These are phyloP conservation scores for Oeneis ivallda DNA, from an alignment of 2,888 invertebrate species.

Conservation along the genomic window DNA sequence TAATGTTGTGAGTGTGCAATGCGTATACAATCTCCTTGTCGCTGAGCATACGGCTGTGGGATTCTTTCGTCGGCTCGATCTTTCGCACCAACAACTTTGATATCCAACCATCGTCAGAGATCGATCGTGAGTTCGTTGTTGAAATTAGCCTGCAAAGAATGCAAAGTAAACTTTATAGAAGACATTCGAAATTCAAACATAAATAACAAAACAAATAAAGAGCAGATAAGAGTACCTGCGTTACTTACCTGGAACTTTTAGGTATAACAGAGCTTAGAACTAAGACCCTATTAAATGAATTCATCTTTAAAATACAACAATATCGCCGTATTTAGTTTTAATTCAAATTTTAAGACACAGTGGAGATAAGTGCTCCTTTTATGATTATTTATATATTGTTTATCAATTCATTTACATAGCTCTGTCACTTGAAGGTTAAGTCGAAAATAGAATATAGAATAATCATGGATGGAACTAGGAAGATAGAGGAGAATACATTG, in stretches of 20 bases:
- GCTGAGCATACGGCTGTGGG: slow-evolving; percentile 97
- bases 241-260: slow-evolving; percentile 66
- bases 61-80: slow-evolving; percentile 96
- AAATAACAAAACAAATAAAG: slow-evolving; percentile 28
- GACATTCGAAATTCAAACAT: slow-evolving; percentile 51
- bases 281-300: slow-evolving; percentile 66
- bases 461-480: too few species aligned
- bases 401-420: slow-evolving; percentile 69
- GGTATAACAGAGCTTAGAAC: slow-evolving; percentile 59
- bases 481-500: too few species aligned
- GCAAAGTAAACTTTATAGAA: slow-evolving; percentile 44
- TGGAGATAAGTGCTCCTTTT: slow-evolving; percentile 38
- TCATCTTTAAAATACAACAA: slow-evolving; percentile 53
- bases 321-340: slow-evolving; percentile 20
- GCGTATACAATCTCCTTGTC: slow-evolving; percentile 98
- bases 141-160: slow-evolving; percentile 67
- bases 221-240: slow-evolving; percentile 17
- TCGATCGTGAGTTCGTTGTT: slow-evolving; percentile 62
- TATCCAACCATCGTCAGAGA: slow-evolving; percentile 89
- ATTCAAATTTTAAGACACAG: slow-evolving; percentile 45
- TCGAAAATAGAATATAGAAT: slow-evolving; percentile 62
- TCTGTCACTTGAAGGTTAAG: slow-evolving; percentile 81
- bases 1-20: slow-evolving; percentile 96
- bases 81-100: slow-evolving; percentile 93
- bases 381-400: slow-evolving; percentile 61